These are phyloP conservation scores for Caenorhabditis remanei DNA, from an alignment of 1,140 invertebrate species.

Conservation along the genomic window DNA sequence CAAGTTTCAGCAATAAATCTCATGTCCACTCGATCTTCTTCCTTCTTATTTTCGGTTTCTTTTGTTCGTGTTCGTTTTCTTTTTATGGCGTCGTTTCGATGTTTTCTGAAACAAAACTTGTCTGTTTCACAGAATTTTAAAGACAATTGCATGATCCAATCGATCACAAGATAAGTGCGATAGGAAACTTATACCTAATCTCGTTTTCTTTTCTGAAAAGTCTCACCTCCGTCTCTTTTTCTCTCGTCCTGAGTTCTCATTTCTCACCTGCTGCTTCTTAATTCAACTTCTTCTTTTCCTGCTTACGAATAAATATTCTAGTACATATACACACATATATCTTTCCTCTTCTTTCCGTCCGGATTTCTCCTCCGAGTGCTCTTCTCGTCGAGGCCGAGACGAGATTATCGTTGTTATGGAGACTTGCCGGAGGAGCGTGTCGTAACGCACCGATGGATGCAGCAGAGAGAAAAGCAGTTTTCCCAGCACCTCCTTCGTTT, in stretches of 20 bases:
- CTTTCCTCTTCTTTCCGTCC: neutral
- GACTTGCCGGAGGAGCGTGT: conserved; percentile 38
- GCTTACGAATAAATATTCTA: neutral
- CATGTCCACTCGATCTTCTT: conserved; percentile 13
- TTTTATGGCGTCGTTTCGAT: neutral
- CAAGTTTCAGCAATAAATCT: conserved; percentile 54
- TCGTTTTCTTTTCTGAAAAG: no score
- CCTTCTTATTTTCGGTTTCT: neutral
- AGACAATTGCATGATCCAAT: no score
- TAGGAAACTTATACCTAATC: no score
- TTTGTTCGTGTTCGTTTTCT: neutral
- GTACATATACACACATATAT: neutral
- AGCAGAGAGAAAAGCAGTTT: neutral
- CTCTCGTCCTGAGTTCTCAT: no score
- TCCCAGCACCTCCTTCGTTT: neutral
- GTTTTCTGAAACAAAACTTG: neutral
- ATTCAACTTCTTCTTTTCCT: neutral
- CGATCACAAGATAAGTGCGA: no score
- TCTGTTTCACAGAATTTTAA: neutral
- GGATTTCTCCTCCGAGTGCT: conserved; percentile 35
- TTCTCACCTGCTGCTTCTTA: neutral
- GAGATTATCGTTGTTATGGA: conserved; percentile 55
- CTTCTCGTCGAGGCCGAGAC: neutral
- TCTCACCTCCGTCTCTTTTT: no score
- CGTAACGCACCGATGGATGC: neutral